Conservation (phyloP, 2,888 invertebrate genomes). For the Rhodophaea formosa region DNA sequence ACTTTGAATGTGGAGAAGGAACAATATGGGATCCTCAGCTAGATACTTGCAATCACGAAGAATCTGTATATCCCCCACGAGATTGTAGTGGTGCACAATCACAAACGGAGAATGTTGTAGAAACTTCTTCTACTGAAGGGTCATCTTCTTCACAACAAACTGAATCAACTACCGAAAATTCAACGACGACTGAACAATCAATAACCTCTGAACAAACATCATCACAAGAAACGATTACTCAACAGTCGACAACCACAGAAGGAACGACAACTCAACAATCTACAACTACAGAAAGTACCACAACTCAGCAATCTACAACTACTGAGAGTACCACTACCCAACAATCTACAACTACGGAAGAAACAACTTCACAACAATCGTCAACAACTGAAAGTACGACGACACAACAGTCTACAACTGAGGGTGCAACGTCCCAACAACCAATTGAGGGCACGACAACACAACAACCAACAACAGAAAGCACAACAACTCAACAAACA, state of each 20-base stretch:
- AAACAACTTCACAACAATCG: slow-evolving; percentile 39
- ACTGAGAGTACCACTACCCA: slow-evolving; percentile 32
- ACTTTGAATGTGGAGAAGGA: slow-evolving; percentile 85
- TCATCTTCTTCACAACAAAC: slow-evolving; percentile 28
- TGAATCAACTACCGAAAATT: slow-evolving; percentile 28
- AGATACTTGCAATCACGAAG: slow-evolving; percentile 84
- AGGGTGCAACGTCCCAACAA: slow-evolving; percentile 36
- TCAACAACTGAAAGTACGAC: slow-evolving; percentile 30
- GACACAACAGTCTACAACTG: slow-evolving; percentile 25
- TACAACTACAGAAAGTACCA: slow-evolving; percentile 30
- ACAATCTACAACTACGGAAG: slow-evolving; percentile 31
- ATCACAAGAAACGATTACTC: slow-evolving; percentile 29
- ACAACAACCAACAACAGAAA: slow-evolving; percentile 32
- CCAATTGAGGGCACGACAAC: slow-evolving; percentile 25
- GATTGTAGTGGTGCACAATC: slow-evolving; percentile 60
- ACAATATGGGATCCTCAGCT: slow-evolving; percentile 87
- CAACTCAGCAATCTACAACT: slow-evolving; percentile 30
- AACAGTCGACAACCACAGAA: slow-evolving; percentile 26
- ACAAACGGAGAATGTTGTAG: slow-evolving; percentile 40
- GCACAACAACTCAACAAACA: slow-evolving; percentile 33
- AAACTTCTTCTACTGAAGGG: slow-evolving; percentile 26
- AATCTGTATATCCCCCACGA: slow-evolving; percentile 82
- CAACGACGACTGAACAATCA: slow-evolving; percentile 33
- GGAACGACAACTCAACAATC: slow-evolving; percentile 30
- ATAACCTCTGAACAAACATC: slow-evolving; percentile 33